Base-by-base conservation (phyloP, 2,888 invertebrate species). In the Nesidiocoris tenuis region DNA sequence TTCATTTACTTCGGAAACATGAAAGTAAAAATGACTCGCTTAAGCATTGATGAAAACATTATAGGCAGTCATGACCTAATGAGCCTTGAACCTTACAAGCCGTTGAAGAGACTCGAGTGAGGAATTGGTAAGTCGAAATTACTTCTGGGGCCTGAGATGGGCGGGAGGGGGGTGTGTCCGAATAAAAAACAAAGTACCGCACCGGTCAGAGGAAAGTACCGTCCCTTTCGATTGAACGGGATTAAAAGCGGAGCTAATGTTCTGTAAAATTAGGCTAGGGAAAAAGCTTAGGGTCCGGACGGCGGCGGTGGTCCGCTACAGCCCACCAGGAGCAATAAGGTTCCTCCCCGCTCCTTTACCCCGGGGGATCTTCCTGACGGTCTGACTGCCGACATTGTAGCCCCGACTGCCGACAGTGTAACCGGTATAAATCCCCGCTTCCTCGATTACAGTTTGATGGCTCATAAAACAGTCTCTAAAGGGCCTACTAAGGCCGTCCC, bases 361-460 rank as follows among this genome's bases (percentile, higher is more conserved):
- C 23, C 65, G 1, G n/a, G 17, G 19, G 18, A 24, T n/a, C 39
- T 7, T 18, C 16, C 65, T n/a, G 18, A 24, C 9, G 55, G 12
- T 22, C 18, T 70, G 57, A 70, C 56, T 70, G 57, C 25, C 18
- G 59, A 18, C 39, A 39, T 39, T 39, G 39, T 39, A 39, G 39
- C 39, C 39, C 39, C 5, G 3, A 7, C 39, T 39, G 5, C 39
- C 12, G 39, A 39, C 39, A 39, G 39, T 39, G 39, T 39, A 39
- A 39, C 39, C 12, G 39, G 39, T 39, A 39, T 39, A 39, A 39
- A 39, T 39, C 39, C 39, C 39, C 12, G 59, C 70, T 70, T 23
- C 59, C 70, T 59, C 70, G 57, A 70, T 70, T 70, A 70, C 70
- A 70, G 70, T 70, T 70, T 70, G 70, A 70, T 70, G 70, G 70